Evolutionary conservation across 2,888 invertebrate genomes (phyloP).

Genomic region (Clepsis dumicolana): DNA sequence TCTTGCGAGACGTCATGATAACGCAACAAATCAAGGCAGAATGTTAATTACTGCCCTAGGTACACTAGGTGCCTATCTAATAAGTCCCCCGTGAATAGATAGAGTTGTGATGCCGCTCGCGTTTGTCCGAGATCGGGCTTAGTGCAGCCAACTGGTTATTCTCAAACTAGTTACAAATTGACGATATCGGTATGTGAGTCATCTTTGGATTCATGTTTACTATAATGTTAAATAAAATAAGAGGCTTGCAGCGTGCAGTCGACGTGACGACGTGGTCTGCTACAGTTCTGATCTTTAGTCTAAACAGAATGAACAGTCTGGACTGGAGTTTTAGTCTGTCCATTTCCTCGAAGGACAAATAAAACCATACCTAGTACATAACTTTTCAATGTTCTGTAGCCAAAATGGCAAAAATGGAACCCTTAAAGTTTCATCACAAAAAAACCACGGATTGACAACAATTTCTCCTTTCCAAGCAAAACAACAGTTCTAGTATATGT

Average conservation of each 20-base stretch:
- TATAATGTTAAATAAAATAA: constrained; percentile 23
- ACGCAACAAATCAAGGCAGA: constrained; percentile 73
- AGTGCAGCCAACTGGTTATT: constrained; percentile 55
- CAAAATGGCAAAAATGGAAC: no score
- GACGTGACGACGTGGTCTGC: neutral
- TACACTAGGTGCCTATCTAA: constrained; percentile 46
- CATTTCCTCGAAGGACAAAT: no score
- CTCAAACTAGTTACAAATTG: constrained; percentile 55
- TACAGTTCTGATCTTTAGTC: neutral
- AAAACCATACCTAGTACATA: no score
- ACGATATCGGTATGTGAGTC: constrained; percentile 50
- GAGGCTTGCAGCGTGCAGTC: neutral
- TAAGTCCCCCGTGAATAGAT: constrained; percentile 47
- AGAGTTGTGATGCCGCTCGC: constrained; percentile 52
- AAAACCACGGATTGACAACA: no score
- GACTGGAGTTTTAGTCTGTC: no score
- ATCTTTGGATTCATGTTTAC: constrained; percentile 45
- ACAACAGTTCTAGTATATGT: no score
- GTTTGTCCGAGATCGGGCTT: constrained; percentile 51
- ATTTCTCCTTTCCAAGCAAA: no score
- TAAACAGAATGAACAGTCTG: neutral
- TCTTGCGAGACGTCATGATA: constrained; percentile 65
- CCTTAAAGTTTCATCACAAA: no score
- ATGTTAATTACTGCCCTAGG: constrained; percentile 66
- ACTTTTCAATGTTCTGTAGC: no score